Percentiles rank a stretch among this genome's conserved stretches.
These are phyloP conservation scores for Phaonia tiefii DNA, from an alignment of 2,888 invertebrate species.

Conservation along the genomic window DNA sequence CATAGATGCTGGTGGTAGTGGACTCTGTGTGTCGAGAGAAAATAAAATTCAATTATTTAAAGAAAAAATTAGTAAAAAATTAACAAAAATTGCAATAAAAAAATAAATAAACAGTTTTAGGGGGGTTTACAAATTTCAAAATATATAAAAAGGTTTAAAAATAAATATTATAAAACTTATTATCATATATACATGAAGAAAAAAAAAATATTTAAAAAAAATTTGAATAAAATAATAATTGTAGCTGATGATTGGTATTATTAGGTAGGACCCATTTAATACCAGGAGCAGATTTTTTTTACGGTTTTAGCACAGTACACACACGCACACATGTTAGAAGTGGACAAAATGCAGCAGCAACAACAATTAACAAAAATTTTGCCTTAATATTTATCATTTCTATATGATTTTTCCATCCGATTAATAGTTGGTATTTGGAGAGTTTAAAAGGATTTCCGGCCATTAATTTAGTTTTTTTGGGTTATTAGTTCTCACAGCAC, in stretches of 20 bases:
- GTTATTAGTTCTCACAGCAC: constrained; percentile 58
- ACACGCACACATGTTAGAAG: constrained; percentile 48
- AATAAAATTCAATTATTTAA: constrained; percentile 66
- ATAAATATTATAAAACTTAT: not conserved
- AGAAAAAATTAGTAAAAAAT: constrained; percentile 52
- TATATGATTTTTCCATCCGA: too few species aligned
- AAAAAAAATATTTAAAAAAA: constrained; percentile 21
- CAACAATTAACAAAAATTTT: constrained; percentile 38
- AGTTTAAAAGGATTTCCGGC: constrained; percentile 31
- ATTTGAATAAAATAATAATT: not conserved
- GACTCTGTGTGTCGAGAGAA: constrained; percentile 83
- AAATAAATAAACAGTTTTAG: constrained; percentile 70
- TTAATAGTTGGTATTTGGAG: too few species aligned
- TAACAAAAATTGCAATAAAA: constrained; percentile 67
- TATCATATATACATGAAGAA: constrained; percentile 2
- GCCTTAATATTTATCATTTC: not conserved
- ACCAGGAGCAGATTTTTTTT: constrained; percentile 39
- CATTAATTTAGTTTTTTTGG: too few species aligned
- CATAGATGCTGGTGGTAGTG: constrained; percentile 83
- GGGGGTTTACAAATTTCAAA: constrained; percentile 45
- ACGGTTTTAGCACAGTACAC: constrained; percentile 59
- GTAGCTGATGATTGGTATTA: too few species aligned
- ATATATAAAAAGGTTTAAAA: constrained; percentile 40
- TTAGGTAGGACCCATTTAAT: constrained; percentile 15
- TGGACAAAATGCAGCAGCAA: constrained; percentile 50